Evolutionary conservation across 2,797 vertebrate genomes (phyloP), one percentile per base, ranked within the genome.

Genomic region (Macropodus opercularis): DNA sequence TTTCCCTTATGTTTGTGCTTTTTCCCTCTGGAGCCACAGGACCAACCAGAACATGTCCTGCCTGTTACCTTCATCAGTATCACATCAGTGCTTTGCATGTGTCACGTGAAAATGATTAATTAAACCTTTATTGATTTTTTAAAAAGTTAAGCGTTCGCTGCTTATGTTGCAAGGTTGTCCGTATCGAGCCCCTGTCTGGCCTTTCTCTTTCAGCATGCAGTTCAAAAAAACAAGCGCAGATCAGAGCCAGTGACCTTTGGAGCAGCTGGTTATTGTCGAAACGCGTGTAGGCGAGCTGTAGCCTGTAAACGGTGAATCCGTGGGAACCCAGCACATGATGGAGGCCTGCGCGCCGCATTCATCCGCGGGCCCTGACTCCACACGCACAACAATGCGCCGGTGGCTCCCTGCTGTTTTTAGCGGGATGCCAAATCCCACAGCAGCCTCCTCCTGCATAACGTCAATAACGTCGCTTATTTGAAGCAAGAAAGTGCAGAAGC

Each of bases 11-110:
- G 76, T 86, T 82, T 69, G 85, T 72, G 44, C 64, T 89, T 75
- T 77, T 80, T 85, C 69, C 69, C 69, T 43, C 59, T 77, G 75
- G 83, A 90, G 89, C 80, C 83, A 87, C 52, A 81, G 69, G 80
- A 64, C 72, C 71, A 60, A 49, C 47, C 31, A 71, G 58, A 80
- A 48, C 63, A 84, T 59, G 73, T 92, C n/a, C n/a, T n/a, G n/a
- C 89, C 69, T 50, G 84, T 93, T 93, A 84, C 89, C 80, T 69
- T 79, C 86, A 91, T 91, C 77, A 91, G 91, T 91, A 90, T 85
- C 89, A 80, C 85, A 91, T 76, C 71, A 68, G 68, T 43, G 63
- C 54, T 21, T 23, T 53, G 80, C 77, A 26, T 48, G 64, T 56
- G 70, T 48, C 69, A 76, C 49, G 43, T 60, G 61, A 50, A 72